These are phyloP conservation scores for Phoxinus dragarum DNA, from an alignment of 2,797 vertebrate genomes.

Conservation along the genomic window DNA sequence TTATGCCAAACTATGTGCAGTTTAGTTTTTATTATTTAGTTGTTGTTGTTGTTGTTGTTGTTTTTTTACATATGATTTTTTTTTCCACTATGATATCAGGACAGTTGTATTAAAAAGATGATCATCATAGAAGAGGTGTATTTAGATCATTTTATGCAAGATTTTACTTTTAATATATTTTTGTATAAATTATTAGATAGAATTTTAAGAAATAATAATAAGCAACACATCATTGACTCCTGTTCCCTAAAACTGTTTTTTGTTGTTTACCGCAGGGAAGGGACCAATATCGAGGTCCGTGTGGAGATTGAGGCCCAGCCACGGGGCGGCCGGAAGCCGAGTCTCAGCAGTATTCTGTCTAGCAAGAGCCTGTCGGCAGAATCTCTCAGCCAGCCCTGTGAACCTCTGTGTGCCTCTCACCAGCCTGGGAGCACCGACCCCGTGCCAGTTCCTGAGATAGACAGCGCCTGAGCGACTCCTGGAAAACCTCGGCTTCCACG, in stretches of 20 bases:
- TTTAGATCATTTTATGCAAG: neutral
- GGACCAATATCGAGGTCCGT: constrained; percentile 83
- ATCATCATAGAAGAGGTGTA: neutral
- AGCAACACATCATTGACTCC: neutral
- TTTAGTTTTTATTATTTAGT: neutral
- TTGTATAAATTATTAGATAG: neutral
- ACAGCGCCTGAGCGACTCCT: constrained; percentile 70
- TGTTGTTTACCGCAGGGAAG: constrained; percentile 74
- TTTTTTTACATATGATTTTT: neutral
- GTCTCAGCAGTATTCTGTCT: constrained; percentile 82
- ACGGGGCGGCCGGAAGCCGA: constrained; percentile 75
- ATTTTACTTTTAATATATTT: neutral
- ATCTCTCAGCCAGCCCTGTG: constrained; percentile 77
- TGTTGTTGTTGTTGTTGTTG: neutral
- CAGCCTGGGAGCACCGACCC: constrained; percentile 51
- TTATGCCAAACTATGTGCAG: neutral
- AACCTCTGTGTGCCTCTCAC: constrained; percentile 76
- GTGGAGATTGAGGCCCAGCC: constrained; percentile 84
- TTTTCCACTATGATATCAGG: neutral
- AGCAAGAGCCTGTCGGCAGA: constrained; percentile 83
- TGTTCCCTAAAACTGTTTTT: neutral
- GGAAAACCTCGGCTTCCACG: constrained; percentile 64
- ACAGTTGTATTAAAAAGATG: neutral
- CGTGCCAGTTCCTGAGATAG: constrained; percentile 67
- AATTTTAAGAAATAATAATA: neutral